phyloP scores from a whole-genome alignment of 2,113 vertebrate genomes.

The Pedionomus torquatus region DNA sequence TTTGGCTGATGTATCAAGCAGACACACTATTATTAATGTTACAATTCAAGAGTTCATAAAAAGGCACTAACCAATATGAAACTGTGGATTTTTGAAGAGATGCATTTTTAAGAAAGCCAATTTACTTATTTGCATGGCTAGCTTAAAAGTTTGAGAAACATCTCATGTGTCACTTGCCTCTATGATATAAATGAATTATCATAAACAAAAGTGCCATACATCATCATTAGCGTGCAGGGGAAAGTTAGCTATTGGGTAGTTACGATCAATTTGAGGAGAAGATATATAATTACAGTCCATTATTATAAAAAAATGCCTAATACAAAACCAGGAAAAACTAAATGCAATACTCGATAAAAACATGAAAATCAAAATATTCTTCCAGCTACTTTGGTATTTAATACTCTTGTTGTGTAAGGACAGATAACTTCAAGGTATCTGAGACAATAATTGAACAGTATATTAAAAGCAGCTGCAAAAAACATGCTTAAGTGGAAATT shows the following conservation, averaged over 20 bases:
- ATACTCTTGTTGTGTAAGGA: neutral
- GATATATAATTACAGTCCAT: neutral
- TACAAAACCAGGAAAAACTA: neutral
- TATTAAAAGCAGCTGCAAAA: neutral
- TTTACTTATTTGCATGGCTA: neutral
- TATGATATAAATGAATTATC: conserved; percentile 11
- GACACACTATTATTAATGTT: neutral
- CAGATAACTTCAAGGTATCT: neutral
- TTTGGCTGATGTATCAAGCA: conserved; percentile 9
- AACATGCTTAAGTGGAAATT: neutral
- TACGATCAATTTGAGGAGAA: conserved; percentile 32
- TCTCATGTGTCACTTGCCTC: neutral
- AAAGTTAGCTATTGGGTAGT: conserved; percentile 7
- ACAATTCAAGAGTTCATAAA: neutral
- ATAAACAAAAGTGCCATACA: conserved; percentile 13
- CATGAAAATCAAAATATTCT: neutral
- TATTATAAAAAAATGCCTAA: conserved; percentile 5
- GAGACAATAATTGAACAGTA: neutral
- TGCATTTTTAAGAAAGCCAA: neutral
- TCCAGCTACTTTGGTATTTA: neutral
- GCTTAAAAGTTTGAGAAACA: neutral
- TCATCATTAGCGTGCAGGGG: neutral
- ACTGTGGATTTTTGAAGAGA: neutral
- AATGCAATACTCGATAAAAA: neutral
- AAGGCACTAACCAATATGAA: neutral